These are phyloP conservation scores for Zaprionus bogoriensis DNA, from an alignment of 2,888 invertebrate genomes.

Conservation along the genomic window DNA sequence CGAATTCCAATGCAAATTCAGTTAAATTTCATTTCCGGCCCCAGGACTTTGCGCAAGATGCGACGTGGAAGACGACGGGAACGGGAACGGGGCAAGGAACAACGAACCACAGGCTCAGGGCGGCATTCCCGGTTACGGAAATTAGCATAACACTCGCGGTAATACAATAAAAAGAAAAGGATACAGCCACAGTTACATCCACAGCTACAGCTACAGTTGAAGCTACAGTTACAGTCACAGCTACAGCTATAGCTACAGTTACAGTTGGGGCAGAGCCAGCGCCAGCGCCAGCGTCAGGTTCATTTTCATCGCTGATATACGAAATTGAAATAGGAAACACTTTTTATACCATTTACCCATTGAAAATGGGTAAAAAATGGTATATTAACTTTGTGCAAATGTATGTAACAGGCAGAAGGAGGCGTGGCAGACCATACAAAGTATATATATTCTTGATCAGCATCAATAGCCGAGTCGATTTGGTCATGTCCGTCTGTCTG, in stretches of 20 bases:
- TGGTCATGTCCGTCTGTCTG: no score
- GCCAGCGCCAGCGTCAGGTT: constrained; percentile 53
- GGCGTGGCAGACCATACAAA: no score
- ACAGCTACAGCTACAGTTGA: constrained; percentile 36
- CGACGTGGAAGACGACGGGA: constrained; percentile 7
- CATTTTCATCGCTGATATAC: constrained; percentile 65
- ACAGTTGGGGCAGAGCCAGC: constrained; percentile 11
- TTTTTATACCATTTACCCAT: no score
- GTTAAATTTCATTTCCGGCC: constrained; percentile 81
- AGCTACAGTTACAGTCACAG: constrained; percentile 17
- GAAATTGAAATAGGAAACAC: constrained; percentile 72
- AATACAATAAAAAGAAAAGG: constrained; percentile 79
- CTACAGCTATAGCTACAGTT: constrained; percentile 40
- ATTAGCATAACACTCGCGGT: constrained; percentile 80
- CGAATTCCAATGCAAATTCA: constrained; percentile 83
- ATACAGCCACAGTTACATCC: constrained; percentile 39
- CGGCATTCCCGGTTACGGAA: constrained; percentile 66
- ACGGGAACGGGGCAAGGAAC: constrained; percentile 1
- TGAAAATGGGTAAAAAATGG: no score
- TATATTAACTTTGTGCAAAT: no score
- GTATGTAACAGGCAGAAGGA: no score
- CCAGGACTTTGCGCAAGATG: constrained; percentile 25
- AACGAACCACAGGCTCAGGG: constrained; percentile 32
- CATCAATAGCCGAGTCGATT: no score
- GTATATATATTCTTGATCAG: no score